Conservation (phyloP, 1,140 invertebrate genomes). For the Ridgeia piscesae region DNA sequence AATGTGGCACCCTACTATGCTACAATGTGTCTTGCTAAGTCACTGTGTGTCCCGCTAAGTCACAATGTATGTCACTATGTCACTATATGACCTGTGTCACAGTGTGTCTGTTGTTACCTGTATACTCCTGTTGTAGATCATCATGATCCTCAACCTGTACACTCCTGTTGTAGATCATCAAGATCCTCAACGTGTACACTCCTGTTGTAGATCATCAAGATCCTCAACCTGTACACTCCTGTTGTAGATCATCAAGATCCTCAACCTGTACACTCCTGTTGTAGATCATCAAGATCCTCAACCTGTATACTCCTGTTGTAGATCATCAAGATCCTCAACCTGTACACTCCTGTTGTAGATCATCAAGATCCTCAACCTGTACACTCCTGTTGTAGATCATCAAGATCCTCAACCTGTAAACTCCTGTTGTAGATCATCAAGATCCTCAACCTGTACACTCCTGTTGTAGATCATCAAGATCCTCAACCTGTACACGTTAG, state of each 20-base stretch:
- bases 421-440: conserved; percentile 74
- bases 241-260: conserved; percentile 73
- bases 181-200: conserved; percentile 86
- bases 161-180: conserved; percentile 76
- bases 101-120: background rate
- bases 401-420: conserved; percentile 85
- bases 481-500: conserved; percentile 86
- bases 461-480: conserved; percentile 75
- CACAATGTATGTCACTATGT: background rate
- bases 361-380: conserved; percentile 81
- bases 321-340: conserved; percentile 78
- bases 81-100: background rate
- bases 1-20: no score
- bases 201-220: conserved; percentile 74
- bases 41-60: background rate
- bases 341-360: conserved; percentile 82
- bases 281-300: conserved; percentile 76
- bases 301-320: conserved; percentile 83
- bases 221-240: conserved; percentile 87
- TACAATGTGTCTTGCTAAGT: no score
- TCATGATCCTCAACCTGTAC: conserved; percentile 84
- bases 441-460: conserved; percentile 87
- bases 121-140: conserved; percentile 65
- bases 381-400: conserved; percentile 78
- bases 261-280: conserved; percentile 87